Base-by-base conservation (phyloP, 2,888 invertebrate genomes). In the Leptinotarsa tumamoca region DNA sequence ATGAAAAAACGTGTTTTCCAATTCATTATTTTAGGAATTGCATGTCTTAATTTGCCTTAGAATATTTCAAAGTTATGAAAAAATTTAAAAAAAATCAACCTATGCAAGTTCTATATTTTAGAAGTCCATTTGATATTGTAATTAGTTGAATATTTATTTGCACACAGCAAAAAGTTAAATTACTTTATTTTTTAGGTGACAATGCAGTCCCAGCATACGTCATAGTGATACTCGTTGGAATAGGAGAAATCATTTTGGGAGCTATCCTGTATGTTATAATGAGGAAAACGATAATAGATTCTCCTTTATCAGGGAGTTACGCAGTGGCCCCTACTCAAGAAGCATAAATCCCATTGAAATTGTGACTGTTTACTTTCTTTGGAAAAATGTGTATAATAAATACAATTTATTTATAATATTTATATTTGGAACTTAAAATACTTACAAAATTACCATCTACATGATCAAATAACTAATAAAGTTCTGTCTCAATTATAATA, bases 151-250 rank as follows among this genome's bases (percentile, higher is more conserved):
- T 43, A 10, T 43, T 43, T 10, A 43, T 10, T 43, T 43, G 43
- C 43, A 43, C 10, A 13, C 43, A 10, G 43, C 10, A 43, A 43
- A 43, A 43, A 43, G 3, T 43, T 10, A 43, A 43, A 43, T 43
- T 43, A 43, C 43, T 43, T 71, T 76, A 73, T 72, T 49, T 87
- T 87, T 84, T 80, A 95, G 95, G 88, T 87, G 92, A 93, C 69
- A 91, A 91, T 72, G 91, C 92, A 14, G 92, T 95, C 81, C 95
- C 95, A 78, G 94, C 94, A 0, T 95, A 95, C 95, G 93, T 94
- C 0, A 92, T 95, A 76, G 91, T 94, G 76, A 84, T 94, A 43
- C 87, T 95, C 82, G 89, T 94, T 21, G 95, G 93, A 27, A 86
- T 95, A 15, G 91, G 91, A 66, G 93, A 95, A 91, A 86, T 95